Percentiles rank a stretch among this genome's conserved stretches.
Conservation (phyloP, 2,113 vertebrate species). For the Cathartes aura region DNA sequence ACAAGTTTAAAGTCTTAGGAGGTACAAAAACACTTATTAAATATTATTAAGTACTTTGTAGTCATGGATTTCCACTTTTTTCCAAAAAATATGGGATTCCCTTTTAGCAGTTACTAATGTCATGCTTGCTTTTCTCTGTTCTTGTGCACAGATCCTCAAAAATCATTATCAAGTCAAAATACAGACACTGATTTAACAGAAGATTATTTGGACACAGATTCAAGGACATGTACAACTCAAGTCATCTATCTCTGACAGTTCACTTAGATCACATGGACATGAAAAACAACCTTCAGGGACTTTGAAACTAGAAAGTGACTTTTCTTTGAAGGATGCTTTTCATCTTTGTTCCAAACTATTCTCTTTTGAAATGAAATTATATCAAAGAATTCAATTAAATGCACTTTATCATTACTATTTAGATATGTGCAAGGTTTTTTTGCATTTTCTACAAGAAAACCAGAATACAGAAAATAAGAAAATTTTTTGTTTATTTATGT, state of each 20-base stretch:
- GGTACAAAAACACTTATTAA: not conserved
- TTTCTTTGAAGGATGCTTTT: not conserved
- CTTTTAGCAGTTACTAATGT: not conserved
- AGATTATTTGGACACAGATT: not conserved
- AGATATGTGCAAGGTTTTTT: not conserved
- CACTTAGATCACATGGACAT: not conserved
- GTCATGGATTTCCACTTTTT: not conserved
- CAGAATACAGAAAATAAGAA: not conserved
- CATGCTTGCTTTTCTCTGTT: not conserved
- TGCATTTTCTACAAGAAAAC: not conserved
- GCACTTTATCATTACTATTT: not conserved
- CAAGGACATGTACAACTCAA: not conserved
- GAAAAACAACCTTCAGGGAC: not conserved
- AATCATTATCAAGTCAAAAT: slow-evolving; percentile 7
- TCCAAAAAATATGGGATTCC: not conserved
- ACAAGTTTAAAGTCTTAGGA: not conserved
- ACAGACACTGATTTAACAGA: not conserved
- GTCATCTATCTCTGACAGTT: not conserved
- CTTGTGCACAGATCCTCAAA: not conserved
- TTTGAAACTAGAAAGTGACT: not conserved
- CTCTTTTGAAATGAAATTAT: not conserved
- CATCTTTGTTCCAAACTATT: not conserved
- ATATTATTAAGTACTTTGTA: not conserved
- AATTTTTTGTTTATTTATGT: no score
- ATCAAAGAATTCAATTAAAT: not conserved